Conservation (phyloP, 2,888 invertebrate species). For the Diaprepes abbreviatus region DNA sequence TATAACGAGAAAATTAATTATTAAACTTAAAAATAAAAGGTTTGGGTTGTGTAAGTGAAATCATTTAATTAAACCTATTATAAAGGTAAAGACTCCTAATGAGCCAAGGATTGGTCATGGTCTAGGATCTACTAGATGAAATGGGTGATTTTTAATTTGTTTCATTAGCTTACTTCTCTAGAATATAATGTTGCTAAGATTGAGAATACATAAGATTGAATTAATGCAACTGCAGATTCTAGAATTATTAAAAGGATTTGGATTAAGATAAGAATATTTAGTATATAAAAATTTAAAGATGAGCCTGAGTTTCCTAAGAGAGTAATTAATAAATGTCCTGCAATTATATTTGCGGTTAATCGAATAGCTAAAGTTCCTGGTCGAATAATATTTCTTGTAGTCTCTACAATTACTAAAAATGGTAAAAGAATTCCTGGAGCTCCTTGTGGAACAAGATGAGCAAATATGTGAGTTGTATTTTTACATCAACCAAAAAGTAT, state of each 20-base stretch:
- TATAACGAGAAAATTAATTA: too few relatives aligned
- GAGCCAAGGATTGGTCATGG: constrained; percentile 76
- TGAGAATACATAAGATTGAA: too few relatives aligned
- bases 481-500: constrained; percentile 70
- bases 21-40: too few relatives aligned
- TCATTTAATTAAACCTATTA: constrained; percentile 74
- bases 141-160: constrained; percentile 73
- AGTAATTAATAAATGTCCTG: constrained; percentile 78
- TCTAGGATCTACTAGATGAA: constrained; percentile 77
- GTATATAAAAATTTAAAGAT: constrained; percentile 56
- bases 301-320: constrained; percentile 69
- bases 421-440: constrained; percentile 69
- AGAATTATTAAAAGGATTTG: too few relatives aligned
- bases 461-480: constrained; percentile 75
- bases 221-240: too few relatives aligned
- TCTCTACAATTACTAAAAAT: constrained; percentile 72
- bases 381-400: too few relatives aligned
- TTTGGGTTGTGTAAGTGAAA: constrained; percentile 72
- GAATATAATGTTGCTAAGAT: too few relatives aligned
- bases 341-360: too few relatives aligned
- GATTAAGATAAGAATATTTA: too few relatives aligned
- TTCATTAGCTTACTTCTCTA: too few relatives aligned
- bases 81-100: constrained; percentile 72
- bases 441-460: constrained; percentile 78
- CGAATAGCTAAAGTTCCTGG: too few relatives aligned